Base-by-base conservation (phyloP, 2,888 invertebrate species). In the Gari tellinella region DNA sequence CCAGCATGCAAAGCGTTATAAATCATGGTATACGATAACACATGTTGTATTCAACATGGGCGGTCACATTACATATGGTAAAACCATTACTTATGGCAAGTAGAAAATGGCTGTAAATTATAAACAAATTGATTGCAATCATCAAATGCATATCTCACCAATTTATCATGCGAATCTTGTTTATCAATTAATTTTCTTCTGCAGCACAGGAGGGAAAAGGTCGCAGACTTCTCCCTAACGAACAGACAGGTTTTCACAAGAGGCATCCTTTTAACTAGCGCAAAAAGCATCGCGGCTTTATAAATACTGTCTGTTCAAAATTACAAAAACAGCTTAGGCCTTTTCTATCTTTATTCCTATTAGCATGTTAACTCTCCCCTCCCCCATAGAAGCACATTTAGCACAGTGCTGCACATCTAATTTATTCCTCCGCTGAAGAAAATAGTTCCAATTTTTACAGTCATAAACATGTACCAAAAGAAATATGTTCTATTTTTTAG, bases 51-150 rank as follows among this genome's bases (percentile, higher is more conserved):
- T 14, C 51, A 51, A 51, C 51, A 19, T 51, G 51, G 51, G 51
- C 25, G 51, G 51, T 26, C 51, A 37, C 57, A 68, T 23, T 40
- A 55, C 78, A 70, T 63, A 57, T 73, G 78, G 43, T 66, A 67
- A 78, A 78, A 43, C 66, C 63, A 78, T 78, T 70, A 73, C 55
- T 56, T 61, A 60, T 55, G 51, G 69, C 66, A 69, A 69, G 78
- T 41, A 70, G 66, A 78, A 66, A 73, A 65, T 60, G 69, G 66
- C 55, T 73, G 78, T 67, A 78, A 73, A 78, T 73, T 73, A 78
- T 70, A 70, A 73, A 73, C 78, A 78, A 78, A 70, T 73, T 78
- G 78, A 78, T 70, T 40, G 26, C 63, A 63, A 78, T 78, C 78
- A 78, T 49, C 52, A 38, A 63, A 70, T 66, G 69, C 69, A 70